These are phyloP conservation scores for Calliphora vomitoria DNA, from an alignment of 2,888 invertebrate species.

Conservation along the genomic window DNA sequence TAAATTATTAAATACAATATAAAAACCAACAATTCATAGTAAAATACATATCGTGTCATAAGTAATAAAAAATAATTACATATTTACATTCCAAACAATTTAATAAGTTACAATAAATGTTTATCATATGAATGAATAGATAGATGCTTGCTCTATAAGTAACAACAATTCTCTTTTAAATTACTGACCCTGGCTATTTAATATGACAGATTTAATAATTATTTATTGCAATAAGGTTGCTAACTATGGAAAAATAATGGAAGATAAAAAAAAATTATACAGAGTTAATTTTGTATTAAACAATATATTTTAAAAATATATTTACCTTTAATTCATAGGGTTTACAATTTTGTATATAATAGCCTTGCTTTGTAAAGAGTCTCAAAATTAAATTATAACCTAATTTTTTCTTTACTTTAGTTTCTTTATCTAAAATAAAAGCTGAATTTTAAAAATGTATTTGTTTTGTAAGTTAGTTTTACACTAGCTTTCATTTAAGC, in stretches of 20 bases:
- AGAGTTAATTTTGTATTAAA: too few relatives aligned
- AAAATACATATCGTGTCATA: conserved; percentile 37
- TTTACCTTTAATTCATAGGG: too few relatives aligned
- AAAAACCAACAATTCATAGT: neutral
- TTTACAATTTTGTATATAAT: too few relatives aligned
- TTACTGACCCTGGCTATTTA: conserved; percentile 27
- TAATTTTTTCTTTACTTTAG: too few relatives aligned
- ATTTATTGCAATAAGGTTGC: neutral
- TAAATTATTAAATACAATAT: neutral
- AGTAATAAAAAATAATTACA: conserved; percentile 50
- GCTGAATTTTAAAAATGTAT: too few relatives aligned
- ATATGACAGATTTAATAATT: conserved; percentile 10
- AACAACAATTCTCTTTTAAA: neutral
- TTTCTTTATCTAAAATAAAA: too few relatives aligned
- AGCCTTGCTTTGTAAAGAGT: too few relatives aligned
- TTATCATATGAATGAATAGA: neutral
- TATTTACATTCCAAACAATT: conserved; percentile 39
- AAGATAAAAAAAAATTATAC: too few relatives aligned
- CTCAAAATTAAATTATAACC: too few relatives aligned
- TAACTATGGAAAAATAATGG: neutral
- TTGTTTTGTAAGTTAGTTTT: neutral
- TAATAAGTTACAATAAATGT: conserved; percentile 15
- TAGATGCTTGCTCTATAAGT: conserved; percentile 13
- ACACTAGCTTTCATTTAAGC: neutral
- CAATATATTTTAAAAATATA: too few relatives aligned